Evolutionary conservation across 2,888 invertebrate genomes (phyloP).

Genomic region (Ephialtes manifestator): DNA sequence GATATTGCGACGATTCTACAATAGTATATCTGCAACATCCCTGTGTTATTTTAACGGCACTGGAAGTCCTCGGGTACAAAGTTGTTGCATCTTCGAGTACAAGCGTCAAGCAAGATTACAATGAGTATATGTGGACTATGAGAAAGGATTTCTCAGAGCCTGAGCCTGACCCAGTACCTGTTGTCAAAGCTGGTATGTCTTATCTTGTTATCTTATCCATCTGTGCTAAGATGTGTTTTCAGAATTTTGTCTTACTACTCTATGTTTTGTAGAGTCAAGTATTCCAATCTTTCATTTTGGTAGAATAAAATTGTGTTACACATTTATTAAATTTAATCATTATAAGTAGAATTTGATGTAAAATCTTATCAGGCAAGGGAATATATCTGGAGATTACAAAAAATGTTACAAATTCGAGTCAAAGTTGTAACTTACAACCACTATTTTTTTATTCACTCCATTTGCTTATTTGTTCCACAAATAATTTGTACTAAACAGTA

Average conservation of each 20-base stretch:
- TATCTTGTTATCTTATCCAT: constrained; percentile 10
- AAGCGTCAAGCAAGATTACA: constrained; percentile 94
- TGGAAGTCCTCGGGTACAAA: constrained; percentile 95
- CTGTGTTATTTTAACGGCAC: constrained; percentile 94
- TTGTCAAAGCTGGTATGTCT: constrained; percentile 80
- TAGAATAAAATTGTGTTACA: background rate
- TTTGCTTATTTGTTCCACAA: too few species aligned
- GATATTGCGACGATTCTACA: constrained; percentile 94
- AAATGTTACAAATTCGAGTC: too few species aligned
- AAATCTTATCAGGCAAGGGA: background rate
- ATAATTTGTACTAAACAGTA: too few species aligned
- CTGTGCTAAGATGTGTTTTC: background rate
- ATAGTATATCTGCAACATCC: constrained; percentile 95
- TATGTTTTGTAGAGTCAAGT: background rate
- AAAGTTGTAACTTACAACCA: too few species aligned
- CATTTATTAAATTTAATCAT: background rate
- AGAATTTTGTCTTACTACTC: background rate
- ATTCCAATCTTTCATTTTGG: background rate
- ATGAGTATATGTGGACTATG: constrained; percentile 98
- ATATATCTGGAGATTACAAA: background rate
- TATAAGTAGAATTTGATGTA: background rate
- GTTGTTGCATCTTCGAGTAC: constrained; percentile 95
- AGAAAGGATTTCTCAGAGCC: constrained; percentile 95
- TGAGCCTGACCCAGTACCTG: constrained; percentile 88
- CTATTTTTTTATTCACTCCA: too few species aligned